A percentile compares a stretch with the other conserved stretches of the same genome.
phyloP scores from a whole-genome alignment of 2,797 vertebrate genomes.

The Mormyrops boulengeri region DNA sequence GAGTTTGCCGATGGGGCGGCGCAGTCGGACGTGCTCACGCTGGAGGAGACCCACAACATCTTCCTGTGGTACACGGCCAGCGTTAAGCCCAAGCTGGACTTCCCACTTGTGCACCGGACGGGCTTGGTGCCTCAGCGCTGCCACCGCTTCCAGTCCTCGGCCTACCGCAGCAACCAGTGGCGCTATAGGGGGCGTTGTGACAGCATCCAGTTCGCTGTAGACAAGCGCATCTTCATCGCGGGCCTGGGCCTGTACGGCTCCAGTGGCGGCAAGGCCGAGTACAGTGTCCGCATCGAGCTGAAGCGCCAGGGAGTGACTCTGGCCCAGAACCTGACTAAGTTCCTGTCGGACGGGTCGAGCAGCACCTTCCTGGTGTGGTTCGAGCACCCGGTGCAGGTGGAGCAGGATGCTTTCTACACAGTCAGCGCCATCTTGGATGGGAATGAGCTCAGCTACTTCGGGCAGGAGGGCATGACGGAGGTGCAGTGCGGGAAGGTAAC shows the following conservation, averaged over 20 bases:
- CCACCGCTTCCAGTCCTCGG: conserved; percentile 78
- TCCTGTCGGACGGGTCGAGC: conserved; percentile 77
- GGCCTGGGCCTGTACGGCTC: conserved; percentile 80
- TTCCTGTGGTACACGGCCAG: conserved; percentile 81
- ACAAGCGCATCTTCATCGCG: conserved; percentile 78
- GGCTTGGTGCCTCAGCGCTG: conserved; percentile 74
- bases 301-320: conserved; percentile 73
- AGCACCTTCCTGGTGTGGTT: conserved; percentile 82
- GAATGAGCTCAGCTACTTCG: conserved; percentile 83
- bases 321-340: conserved; percentile 77
- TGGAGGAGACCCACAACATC: conserved; percentile 77
- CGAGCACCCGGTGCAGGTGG: conserved; percentile 80
- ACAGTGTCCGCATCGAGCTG: conserved; percentile 78
- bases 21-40: conserved; percentile 76
- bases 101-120: conserved; percentile 67
- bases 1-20: conserved; percentile 80
- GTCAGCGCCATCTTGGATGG: conserved; percentile 79
- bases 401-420: conserved; percentile 81
- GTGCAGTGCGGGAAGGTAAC: conserved; percentile 83
- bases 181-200: conserved; percentile 79
- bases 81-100: conserved; percentile 74
- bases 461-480: conserved; percentile 85
- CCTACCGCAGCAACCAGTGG: conserved; percentile 84
- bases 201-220: conserved; percentile 83
- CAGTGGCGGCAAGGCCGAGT: conserved; percentile 77